Evolutionary conservation across 2,113 vertebrate genomes (phyloP), one percentile per base, ranked within the genome.

Genomic region (Hypomesus transpacificus): DNA sequence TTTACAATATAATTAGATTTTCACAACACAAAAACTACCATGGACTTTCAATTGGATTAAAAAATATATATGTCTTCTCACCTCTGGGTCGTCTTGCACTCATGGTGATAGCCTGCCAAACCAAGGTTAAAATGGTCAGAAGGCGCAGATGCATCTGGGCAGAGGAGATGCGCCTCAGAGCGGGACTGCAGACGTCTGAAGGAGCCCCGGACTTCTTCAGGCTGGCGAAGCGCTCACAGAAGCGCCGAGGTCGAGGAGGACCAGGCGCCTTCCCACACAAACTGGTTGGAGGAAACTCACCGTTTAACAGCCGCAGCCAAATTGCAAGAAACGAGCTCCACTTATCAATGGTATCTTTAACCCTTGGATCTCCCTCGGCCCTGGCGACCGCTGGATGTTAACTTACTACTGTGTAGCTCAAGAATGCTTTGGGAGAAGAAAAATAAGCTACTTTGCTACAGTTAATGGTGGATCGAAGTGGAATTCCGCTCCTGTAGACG

Each of bases 71-170:
- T 52, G 1, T 9, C 22, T 59, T 21, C 90, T 91, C 80, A 92
- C 90, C 89, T 11, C 74, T 89, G 50, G 78, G 86, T 77, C 80
- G 90, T 71, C 68, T 74, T 78, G 80, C 53, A 34, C 85, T 85
- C 79, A 82, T 84, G 82, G 81, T 84, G 60, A 89, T 79, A 77
- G 82, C 81, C 75, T 87, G 83, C 74, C 82, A 90, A 31, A 91
- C 54, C 74, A 90, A 80, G 52, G 83, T 82, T 54, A 84, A 80
- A 75, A 88, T 66, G 80, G 84, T 75, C 73, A 87, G 69, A 70
- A 89, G 81, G 87, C 75, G 84, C 84, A 85, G 81, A 88, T 86
- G 87, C 90, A 92, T 92, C 89, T 91, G 86, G 83, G 87, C 88
- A 82, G 77, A 85, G 73, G 81, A 83, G 78, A 26, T 78, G 78